Evolutionary conservation across 2,888 invertebrate genomes (phyloP).

Genomic region (Eupithecia vulgata): DNA sequence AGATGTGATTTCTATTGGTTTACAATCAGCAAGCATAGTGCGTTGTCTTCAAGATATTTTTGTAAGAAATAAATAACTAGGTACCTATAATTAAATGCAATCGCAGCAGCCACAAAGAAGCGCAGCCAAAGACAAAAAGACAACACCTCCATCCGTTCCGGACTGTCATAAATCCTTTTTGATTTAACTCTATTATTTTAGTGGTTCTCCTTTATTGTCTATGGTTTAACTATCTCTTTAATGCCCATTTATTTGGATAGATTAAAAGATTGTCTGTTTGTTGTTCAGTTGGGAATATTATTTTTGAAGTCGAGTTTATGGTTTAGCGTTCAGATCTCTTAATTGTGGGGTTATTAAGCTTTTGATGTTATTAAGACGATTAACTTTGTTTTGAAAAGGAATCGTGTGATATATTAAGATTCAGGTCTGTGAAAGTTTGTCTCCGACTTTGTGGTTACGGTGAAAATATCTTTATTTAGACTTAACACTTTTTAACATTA

Average conservation of each 20-base stretch:
- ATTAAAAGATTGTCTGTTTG: constrained; percentile 32
- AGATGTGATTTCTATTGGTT: neutral
- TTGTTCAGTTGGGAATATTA: constrained; percentile 32
- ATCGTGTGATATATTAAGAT: constrained; percentile 1
- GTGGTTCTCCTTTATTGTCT: constrained; percentile 63
- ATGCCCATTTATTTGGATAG: constrained; percentile 34
- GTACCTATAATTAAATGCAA: neutral
- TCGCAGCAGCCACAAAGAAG: constrained; percentile 7
- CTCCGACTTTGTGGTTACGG: neutral
- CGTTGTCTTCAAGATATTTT: neutral
- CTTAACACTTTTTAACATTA: neutral
- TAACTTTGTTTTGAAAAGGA: constrained; percentile 46
- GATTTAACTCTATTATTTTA: constrained; percentile 70
- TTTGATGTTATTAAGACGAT: constrained; percentile 32
- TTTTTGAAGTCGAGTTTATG: constrained; percentile 33
- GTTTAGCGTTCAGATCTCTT: constrained; percentile 28
- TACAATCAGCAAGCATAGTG: neutral
- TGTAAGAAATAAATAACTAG: neutral
- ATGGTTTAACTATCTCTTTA: constrained; percentile 63
- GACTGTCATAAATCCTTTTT: constrained; percentile 58
- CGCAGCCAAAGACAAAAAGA: constrained; percentile 44
- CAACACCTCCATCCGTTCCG: constrained; percentile 57
- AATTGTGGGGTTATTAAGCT: constrained; percentile 24
- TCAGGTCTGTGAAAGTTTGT: neutral
- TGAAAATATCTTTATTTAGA: neutral